Percentiles rank a stretch among this genome's conserved stretches.
phyloP scores from a whole-genome alignment of 2,797 vertebrate genomes.

The Dallia pectoralis region DNA sequence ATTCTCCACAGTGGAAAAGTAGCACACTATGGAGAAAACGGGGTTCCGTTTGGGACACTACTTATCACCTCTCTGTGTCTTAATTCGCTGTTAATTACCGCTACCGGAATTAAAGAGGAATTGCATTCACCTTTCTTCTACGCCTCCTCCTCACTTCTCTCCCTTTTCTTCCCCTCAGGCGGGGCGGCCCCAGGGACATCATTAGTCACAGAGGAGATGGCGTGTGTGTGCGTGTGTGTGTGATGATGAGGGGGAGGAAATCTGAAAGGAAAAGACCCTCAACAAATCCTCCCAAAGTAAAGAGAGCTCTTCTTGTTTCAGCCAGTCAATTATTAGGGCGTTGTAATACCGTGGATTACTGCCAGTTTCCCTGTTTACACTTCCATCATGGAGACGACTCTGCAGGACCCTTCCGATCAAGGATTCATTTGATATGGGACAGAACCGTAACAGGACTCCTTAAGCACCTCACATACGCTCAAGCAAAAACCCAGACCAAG shows the following conservation, averaged over 20 bases:
- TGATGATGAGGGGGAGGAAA: constrained; percentile 16
- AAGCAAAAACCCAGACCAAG: constrained; percentile 6
- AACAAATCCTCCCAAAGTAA: not conserved
- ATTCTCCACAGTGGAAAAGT: not conserved
- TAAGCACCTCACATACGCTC: not conserved
- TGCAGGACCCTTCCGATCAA: constrained; percentile 27
- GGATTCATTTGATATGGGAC: constrained; percentile 30
- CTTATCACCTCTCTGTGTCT: constrained; percentile 12
- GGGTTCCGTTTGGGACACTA: not conserved
- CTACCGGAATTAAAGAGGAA: constrained; percentile 42
- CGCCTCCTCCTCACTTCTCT: constrained; percentile 4
- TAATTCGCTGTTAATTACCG: constrained; percentile 41
- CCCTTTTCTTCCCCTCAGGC: constrained; percentile 22
- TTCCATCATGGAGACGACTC: constrained; percentile 23
- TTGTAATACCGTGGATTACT: constrained; percentile 27
- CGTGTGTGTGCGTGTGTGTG: not conserved
- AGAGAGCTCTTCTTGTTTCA: constrained; percentile 33
- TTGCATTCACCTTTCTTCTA: constrained; percentile 26
- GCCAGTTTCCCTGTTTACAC: constrained; percentile 43
- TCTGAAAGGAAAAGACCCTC: constrained; percentile 24
- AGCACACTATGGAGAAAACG: not conserved
- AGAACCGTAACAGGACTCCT: not conserved
- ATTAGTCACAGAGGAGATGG: constrained; percentile 43
- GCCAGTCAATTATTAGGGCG: constrained; percentile 39
- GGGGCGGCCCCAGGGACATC: constrained; percentile 38